A percentile compares a stretch with the other conserved stretches of the same genome.
These are phyloP conservation scores for Drosophila rellima DNA, from an alignment of 2,888 invertebrate genomes.

Conservation along the genomic window DNA sequence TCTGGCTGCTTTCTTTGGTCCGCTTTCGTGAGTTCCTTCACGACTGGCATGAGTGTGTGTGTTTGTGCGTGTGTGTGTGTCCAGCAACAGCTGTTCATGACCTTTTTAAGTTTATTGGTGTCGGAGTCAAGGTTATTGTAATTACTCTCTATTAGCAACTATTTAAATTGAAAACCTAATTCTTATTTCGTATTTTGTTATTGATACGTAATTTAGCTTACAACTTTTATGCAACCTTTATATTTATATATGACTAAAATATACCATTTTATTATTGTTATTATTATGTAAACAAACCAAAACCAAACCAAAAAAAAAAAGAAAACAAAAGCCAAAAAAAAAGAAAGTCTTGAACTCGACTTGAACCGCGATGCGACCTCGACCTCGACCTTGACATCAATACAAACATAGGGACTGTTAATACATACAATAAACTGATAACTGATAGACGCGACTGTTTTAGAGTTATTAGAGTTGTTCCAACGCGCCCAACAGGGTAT, in stretches of 20 bases:
- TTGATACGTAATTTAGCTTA: conserved; percentile 59
- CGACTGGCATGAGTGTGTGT: not conserved
- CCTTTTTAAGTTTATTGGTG: conserved; percentile 28
- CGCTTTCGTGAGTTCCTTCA: conserved; percentile 12
- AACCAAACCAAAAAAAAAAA: conserved; percentile 55
- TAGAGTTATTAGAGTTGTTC: conserved; percentile 68
- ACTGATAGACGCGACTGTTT: conserved; percentile 52
- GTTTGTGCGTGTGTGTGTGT: not conserved
- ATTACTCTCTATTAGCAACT: conserved; percentile 28
- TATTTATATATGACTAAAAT: conserved; percentile 83
- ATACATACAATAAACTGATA: conserved; percentile 38
- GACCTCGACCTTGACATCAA: conserved; percentile 21
- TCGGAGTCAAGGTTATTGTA: conserved; percentile 38
- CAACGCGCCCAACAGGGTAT: conserved; percentile 61
- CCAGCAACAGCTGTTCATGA: not conserved
- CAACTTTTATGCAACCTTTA: conserved; percentile 55
- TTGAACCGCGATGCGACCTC: conserved; percentile 20
- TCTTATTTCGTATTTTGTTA: conserved; percentile 44
- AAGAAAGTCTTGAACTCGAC: conserved; percentile 45
- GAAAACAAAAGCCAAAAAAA: conserved; percentile 39
- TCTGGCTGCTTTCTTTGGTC: conserved; percentile 22
- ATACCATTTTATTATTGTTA: conserved; percentile 85
- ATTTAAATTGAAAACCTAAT: conserved; percentile 17
- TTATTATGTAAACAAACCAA: conserved; percentile 73
- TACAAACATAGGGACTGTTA: not conserved